Conservation (phyloP, 1,140 invertebrate species). For the Matsumurasca onukii region DNA sequence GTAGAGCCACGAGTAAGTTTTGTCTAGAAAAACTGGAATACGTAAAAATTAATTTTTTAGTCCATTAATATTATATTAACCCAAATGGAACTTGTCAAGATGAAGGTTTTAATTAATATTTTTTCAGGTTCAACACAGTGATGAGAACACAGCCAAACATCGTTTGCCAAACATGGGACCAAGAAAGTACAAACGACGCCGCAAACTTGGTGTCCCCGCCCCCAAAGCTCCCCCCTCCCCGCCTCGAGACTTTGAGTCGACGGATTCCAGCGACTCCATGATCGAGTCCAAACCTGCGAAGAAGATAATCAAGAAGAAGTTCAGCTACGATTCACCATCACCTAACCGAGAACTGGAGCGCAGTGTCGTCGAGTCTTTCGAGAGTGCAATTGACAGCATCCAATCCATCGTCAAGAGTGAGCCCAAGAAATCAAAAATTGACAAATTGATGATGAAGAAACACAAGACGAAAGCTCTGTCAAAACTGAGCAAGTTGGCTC, state of each 20-base stretch:
- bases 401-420: constrained; percentile 52
- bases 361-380: constrained; percentile 54
- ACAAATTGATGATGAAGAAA: constrained; percentile 35
- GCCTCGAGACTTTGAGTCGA: constrained; percentile 44
- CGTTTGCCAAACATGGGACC: constrained; percentile 68
- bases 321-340: constrained; percentile 24
- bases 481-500: constrained; percentile 56
- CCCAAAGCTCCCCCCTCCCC: constrained; percentile 5
- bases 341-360: constrained; percentile 33
- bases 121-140: constrained; percentile 67
- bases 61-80: too few species aligned
- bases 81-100: too few species aligned
- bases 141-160: constrained; percentile 76
- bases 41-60: too few species aligned
- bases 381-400: constrained; percentile 56
- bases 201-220: constrained; percentile 66
- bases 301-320: constrained; percentile 47
- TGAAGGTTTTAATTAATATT: too few species aligned
- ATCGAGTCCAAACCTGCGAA: constrained; percentile 43
- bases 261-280: constrained; percentile 46
- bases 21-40: too few species aligned
- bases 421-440: constrained; percentile 46
- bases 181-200: constrained; percentile 74
- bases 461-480: constrained; percentile 55
- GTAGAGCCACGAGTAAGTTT: too few species aligned